phyloP scores from a whole-genome alignment of 2,113 vertebrate species.

The Fukomys damarensis region DNA sequence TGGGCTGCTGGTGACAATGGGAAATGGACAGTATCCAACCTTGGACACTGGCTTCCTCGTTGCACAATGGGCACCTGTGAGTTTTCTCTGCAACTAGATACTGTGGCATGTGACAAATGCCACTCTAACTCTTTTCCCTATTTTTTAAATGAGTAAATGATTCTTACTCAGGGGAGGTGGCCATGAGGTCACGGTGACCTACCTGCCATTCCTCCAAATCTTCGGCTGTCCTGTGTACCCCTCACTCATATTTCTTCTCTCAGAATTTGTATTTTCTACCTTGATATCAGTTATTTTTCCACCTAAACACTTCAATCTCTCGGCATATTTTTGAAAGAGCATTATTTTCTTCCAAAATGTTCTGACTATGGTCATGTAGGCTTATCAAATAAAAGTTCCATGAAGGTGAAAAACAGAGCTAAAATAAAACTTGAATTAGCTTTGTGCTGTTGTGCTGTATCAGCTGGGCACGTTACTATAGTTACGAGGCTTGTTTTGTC shows the following conservation, averaged over 20 bases:
- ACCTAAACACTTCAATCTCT: neutral
- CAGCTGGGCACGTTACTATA: neutral
- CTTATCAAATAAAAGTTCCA: neutral
- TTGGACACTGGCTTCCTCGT: neutral
- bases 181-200: neutral
- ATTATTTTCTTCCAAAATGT: neutral
- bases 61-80: neutral
- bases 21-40: rapidly evolving
- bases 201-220: neutral
- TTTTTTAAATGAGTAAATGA: neutral
- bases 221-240: no score
- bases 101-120: neutral
- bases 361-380: neutral
- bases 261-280: neutral
- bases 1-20: neutral
- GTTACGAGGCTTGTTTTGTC: neutral
- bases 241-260: neutral
- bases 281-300: neutral
- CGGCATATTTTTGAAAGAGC: neutral
- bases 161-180: neutral
- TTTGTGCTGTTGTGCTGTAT: neutral
- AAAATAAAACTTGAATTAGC: neutral
- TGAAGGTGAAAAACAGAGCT: neutral
- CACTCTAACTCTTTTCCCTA: neutral
- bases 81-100: neutral